Percentiles rank a stretch among this genome's conserved stretches.
These are phyloP conservation scores for Encarsia formosa DNA, from an alignment of 2,888 invertebrate species.

Conservation along the genomic window DNA sequence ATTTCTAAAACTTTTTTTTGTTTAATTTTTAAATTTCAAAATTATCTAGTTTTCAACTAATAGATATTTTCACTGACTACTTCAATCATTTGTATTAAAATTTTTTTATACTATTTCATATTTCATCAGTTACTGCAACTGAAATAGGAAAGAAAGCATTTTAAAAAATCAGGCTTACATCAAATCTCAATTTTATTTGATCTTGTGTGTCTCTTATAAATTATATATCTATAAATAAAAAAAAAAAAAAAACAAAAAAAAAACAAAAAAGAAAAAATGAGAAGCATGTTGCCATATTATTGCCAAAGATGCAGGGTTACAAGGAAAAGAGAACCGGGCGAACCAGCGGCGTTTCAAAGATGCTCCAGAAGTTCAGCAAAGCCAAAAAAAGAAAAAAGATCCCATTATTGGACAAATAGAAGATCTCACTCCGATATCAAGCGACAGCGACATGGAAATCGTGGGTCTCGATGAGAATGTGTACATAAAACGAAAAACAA, in stretches of 20 bases:
- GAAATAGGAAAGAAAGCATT: no score
- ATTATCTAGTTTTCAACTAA: no score
- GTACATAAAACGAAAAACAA: background rate
- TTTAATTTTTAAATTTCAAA: no score
- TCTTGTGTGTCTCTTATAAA: background rate
- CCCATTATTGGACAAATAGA: slow-evolving; percentile 19
- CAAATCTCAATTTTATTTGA: no score
- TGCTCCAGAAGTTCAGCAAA: slow-evolving; percentile 23
- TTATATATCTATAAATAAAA: background rate
- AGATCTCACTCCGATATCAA: slow-evolving; percentile 46
- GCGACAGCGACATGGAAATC: slow-evolving; percentile 47
- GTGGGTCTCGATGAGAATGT: slow-evolving; percentile 33
- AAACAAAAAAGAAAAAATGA: no score
- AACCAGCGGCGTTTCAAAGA: slow-evolving; percentile 37
- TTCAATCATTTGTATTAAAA: no score
- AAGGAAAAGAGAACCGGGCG: slow-evolving; percentile 46
- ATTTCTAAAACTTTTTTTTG: no score
- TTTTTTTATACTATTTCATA: no score
- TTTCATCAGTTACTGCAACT: no score
- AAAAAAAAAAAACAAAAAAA: background rate
- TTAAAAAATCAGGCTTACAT: no score
- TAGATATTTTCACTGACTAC: no score
- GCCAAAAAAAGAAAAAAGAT: slow-evolving; percentile 39
- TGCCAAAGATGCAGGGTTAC: slow-evolving; percentile 44
- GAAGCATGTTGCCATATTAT: slow-evolving; percentile 34